Evolutionary conservation across 2,113 vertebrate genomes (phyloP).

Genomic region (Laticauda colubrina): DNA sequence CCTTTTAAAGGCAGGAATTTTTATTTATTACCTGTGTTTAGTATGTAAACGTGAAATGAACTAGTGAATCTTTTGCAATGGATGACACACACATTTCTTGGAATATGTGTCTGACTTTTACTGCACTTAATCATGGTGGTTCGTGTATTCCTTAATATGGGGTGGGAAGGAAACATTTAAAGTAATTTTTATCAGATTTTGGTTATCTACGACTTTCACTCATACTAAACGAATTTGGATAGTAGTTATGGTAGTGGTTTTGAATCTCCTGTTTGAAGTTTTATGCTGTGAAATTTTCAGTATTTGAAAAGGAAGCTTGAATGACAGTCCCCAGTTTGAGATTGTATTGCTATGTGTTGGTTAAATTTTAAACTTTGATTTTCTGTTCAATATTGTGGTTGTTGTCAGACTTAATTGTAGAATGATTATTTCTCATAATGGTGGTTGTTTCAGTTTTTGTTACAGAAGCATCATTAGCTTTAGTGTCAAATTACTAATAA

Average conservation of each 20-base stretch:
- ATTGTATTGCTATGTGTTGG: constrained; percentile 57
- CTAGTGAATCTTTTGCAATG: constrained; percentile 74
- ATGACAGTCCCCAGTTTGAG: constrained; percentile 49
- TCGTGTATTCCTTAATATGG: constrained; percentile 65
- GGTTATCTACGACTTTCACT: constrained; percentile 62
- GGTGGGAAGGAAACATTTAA: constrained; percentile 69
- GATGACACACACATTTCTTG: constrained; percentile 73
- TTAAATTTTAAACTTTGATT: constrained; percentile 48
- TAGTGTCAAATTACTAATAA: constrained; percentile 59
- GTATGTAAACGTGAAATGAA: constrained; percentile 81
- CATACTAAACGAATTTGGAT: constrained; percentile 64
- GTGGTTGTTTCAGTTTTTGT: constrained; percentile 56
- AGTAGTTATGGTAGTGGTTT: constrained; percentile 58
- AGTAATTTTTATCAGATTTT: constrained; percentile 55
- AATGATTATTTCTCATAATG: constrained; percentile 60
- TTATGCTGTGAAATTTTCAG: constrained; percentile 64
- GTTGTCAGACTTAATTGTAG: constrained; percentile 58
- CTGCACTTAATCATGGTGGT: constrained; percentile 68
- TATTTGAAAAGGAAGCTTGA: constrained; percentile 53
- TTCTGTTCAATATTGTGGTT: constrained; percentile 64
- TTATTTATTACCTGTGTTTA: constrained; percentile 86
- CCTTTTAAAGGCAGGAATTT: constrained; percentile 87
- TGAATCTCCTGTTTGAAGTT: constrained; percentile 60
- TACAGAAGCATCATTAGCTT: constrained; percentile 82
- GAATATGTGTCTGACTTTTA: constrained; percentile 76